phyloP scores from a whole-genome alignment of 2,113 vertebrate genomes.

The Stegastes partitus region DNA sequence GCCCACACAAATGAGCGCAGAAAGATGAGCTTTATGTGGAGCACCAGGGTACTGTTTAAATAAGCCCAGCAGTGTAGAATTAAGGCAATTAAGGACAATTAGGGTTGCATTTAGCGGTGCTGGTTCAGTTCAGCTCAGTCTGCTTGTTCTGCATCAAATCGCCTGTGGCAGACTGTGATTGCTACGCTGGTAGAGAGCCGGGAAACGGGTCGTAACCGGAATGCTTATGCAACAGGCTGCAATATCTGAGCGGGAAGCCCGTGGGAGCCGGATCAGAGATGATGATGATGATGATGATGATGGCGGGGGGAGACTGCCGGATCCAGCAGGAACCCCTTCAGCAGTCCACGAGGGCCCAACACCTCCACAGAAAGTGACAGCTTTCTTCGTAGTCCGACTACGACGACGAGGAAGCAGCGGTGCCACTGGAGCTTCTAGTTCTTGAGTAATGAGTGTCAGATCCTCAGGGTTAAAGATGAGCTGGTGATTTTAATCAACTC shows the following conservation, averaged over 20 bases:
- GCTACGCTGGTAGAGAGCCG: conserved; percentile 47
- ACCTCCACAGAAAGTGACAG: conserved; percentile 29
- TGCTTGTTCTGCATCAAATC: conserved; percentile 67
- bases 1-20: conserved; percentile 31
- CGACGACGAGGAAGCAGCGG: too few relatives aligned
- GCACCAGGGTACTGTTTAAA: conserved; percentile 70
- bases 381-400: too few relatives aligned
- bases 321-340: conserved; percentile 54
- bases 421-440: too few relatives aligned
- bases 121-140: conserved; percentile 65
- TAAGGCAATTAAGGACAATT: conserved; percentile 81
- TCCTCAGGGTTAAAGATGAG: background rate
- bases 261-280: conserved; percentile 54
- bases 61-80: conserved; percentile 70
- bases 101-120: conserved; percentile 73
- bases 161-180: conserved; percentile 73
- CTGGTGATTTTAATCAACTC: background rate
- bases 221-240: conserved; percentile 81
- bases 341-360: background rate
- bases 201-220: conserved; percentile 20
- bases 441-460: conserved; percentile 17
- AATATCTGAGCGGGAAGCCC: conserved; percentile 63
- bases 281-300: conserved; percentile 8
- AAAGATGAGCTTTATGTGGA: conserved; percentile 64
- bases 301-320: conserved; percentile 23